Base-by-base conservation (phyloP, 2,797 vertebrate genomes). In the Platalea minor region DNA sequence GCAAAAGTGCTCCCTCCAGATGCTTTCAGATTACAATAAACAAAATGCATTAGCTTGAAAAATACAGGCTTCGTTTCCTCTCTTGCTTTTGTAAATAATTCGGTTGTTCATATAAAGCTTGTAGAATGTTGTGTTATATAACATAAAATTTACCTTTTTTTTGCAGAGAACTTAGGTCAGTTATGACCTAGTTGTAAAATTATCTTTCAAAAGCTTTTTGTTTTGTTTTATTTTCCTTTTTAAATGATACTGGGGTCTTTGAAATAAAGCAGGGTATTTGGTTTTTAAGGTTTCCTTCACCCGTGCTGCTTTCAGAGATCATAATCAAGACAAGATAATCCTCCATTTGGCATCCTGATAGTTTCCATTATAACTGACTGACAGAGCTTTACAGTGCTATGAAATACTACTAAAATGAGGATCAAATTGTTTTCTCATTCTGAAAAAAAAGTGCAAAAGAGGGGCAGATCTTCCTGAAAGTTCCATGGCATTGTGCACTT, bases 21-120 rank as follows among this genome's bases (percentile, higher is more conserved):
- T 94, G 79, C 37, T 90, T 88, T 88, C 81, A 94, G 86, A 96
- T 96, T 95, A 86, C 88, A 89, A 95, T 86, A 85, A 88, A 87
- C 19, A 65, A 92, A 96, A 92, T 68, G 67, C 84, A 93, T 96
- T 95, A 87, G 93, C 48, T 87, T 86, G 70, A 95, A 95, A 96
- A 88, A 69, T 67, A 25, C 37, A 86, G 69, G n/a, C 23, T 91
- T 92, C 11, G 0, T 85, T 89, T 74, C 28, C 9, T 89, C 67
- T 67, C 82, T 72, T 87, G 86, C 8, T 91, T 89, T 43, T 92
- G 23, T 61, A 94, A 96, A 94, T 83, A 94, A 88, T 76, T 93
- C 80, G 46, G 45, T 82, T 97, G 60, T 83, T 46, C 68, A 67
- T n/a, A 74, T 19, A 89, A 83, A 94, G 60, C 53, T 87, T 77